Percentiles rank a stretch among this genome's conserved stretches.
Evolutionary conservation across 2,797 vertebrate genomes (phyloP).

Genomic region (Natrix natrix): DNA sequence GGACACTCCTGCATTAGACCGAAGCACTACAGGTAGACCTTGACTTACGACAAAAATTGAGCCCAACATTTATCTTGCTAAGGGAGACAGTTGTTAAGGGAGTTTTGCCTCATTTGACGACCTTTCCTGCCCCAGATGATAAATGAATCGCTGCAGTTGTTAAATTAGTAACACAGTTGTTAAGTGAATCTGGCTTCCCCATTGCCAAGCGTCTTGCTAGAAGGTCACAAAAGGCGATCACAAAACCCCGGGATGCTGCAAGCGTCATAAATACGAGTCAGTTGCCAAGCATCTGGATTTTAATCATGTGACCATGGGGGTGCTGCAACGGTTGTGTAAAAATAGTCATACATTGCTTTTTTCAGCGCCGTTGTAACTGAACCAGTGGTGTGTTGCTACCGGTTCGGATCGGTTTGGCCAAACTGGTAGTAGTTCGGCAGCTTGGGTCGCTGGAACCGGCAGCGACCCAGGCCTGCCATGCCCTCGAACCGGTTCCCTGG

Average conservation of each 20-base stretch:
- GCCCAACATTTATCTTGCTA: neutral
- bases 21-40: neutral
- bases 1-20: too few relatives aligned
- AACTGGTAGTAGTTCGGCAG: too few relatives aligned
- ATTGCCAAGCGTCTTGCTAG: neutral
- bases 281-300: neutral
- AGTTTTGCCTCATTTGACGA: neutral
- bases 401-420: too few relatives aligned
- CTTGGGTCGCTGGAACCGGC: too few relatives aligned
- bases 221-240: neutral
- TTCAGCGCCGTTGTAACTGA: neutral
- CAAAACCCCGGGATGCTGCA: neutral
- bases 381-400: too few relatives aligned
- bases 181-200: neutral
- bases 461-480: too few relatives aligned
- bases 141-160: neutral
- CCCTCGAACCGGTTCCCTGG: too few relatives aligned
- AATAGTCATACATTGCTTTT: neutral
- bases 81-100: neutral
- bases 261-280: neutral
- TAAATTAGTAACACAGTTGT: neutral
- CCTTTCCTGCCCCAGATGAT: neutral
- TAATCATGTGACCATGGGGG: neutral
- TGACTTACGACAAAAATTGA: neutral
- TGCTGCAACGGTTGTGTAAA: neutral